phyloP scores from a whole-genome alignment of 92 coral and sea anemone genomes.

The Porites cylindrica region DNA sequence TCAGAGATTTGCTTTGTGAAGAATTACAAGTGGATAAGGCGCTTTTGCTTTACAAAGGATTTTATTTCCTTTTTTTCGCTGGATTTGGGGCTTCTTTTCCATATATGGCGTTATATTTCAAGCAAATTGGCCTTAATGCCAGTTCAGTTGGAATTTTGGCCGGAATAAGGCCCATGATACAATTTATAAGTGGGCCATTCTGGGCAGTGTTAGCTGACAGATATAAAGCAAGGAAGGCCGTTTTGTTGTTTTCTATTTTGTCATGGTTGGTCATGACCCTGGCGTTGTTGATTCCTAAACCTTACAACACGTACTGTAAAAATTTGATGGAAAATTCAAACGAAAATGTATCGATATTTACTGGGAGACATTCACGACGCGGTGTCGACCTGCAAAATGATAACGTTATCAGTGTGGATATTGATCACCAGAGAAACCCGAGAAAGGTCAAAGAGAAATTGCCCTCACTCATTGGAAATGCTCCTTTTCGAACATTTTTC shows the following conservation, averaged over 20 bases:
- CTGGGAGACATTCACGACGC: background rate
- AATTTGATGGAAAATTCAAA: constrained; percentile 4
- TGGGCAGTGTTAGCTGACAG: constrained; percentile 95
- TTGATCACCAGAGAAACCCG: background rate
- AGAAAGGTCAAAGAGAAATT: background rate
- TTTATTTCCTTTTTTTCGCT: constrained; percentile 93
- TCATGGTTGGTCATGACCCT: constrained; percentile 96
- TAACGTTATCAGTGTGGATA: background rate
- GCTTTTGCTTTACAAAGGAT: constrained; percentile 86
- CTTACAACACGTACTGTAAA: constrained; percentile 83
- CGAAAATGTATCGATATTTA: background rate
- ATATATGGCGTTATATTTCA: constrained; percentile 92
- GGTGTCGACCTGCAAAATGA: background rate
- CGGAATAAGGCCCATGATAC: constrained; percentile 90
- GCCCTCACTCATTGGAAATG: background rate
- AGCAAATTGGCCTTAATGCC: constrained; percentile 93
- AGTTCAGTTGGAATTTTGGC: constrained; percentile 90
- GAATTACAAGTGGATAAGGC: constrained; percentile 72
- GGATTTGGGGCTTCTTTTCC: constrained; percentile 98
- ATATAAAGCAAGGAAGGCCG: constrained; percentile 87
- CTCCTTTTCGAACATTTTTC: constrained; percentile 18
- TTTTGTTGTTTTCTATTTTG: constrained; percentile 81
- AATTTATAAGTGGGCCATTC: constrained; percentile 93
- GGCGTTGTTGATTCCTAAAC: constrained; percentile 86
- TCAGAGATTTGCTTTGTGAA: constrained; percentile 36